Evolutionary conservation across 2,797 vertebrate species (phyloP).

Genomic region (Neosalanx taihuensis): DNA sequence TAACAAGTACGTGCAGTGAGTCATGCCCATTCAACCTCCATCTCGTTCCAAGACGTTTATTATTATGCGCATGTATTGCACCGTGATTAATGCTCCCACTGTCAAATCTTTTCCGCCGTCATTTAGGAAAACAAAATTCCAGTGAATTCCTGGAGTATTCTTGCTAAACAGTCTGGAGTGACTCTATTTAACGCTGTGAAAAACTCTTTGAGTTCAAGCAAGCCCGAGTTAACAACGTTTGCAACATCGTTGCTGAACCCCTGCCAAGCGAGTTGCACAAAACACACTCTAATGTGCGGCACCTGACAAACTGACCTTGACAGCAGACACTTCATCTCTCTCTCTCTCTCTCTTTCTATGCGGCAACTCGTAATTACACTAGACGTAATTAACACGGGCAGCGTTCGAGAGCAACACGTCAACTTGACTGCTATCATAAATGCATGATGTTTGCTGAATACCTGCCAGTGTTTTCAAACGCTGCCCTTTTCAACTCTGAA

Average conservation of each 20-base stretch:
- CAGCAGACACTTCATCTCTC: slow-evolving; percentile 58
- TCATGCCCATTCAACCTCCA: slow-evolving; percentile 68
- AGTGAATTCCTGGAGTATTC: slow-evolving; percentile 63
- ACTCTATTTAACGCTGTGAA: slow-evolving; percentile 57
- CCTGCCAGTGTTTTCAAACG: slow-evolving; percentile 62
- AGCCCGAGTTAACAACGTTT: slow-evolving; percentile 12
- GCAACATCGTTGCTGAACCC: slow-evolving; percentile 15
- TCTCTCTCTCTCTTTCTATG: slow-evolving; percentile 41
- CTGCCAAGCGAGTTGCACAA: slow-evolving; percentile 22
- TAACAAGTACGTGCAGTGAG: slow-evolving; percentile 66
- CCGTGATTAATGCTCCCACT: slow-evolving; percentile 68
- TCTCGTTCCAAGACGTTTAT: slow-evolving; percentile 69
- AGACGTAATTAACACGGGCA: slow-evolving; percentile 45
- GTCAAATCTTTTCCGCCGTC: slow-evolving; percentile 65
- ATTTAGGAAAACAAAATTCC: slow-evolving; percentile 70
- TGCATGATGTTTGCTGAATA: slow-evolving; percentile 59
- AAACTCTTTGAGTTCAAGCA: slow-evolving; percentile 29
- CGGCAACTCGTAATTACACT: slow-evolving; percentile 46
- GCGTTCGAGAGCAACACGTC: slow-evolving; percentile 48
- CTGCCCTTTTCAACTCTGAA: slow-evolving; percentile 74
- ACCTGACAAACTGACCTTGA: slow-evolving; percentile 58
- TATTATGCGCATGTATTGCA: slow-evolving; percentile 62
- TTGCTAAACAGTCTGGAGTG: slow-evolving; percentile 59
- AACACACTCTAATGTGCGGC: slow-evolving; percentile 22
- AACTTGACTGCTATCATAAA: slow-evolving; percentile 58